phyloP scores from a whole-genome alignment of 2,888 invertebrate genomes.

The Ptilodon capucinus region DNA sequence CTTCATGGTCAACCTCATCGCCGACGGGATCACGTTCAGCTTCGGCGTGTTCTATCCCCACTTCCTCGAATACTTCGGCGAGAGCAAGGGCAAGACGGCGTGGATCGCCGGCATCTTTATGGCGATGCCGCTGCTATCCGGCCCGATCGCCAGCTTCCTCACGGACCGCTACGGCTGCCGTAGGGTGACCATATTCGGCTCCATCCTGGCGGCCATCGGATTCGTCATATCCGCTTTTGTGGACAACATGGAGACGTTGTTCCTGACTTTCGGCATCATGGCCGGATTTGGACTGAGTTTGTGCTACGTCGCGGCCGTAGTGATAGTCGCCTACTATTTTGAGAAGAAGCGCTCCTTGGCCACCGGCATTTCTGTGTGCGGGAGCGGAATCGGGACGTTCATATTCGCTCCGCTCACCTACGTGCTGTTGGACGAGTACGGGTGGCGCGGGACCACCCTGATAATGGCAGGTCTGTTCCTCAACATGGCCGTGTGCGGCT shows the following conservation, averaged over 20 bases:
- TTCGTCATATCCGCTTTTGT: slow-evolving; percentile 90
- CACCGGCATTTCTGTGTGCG: slow-evolving; percentile 93
- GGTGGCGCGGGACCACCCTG: slow-evolving; percentile 92
- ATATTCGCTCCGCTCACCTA: slow-evolving; percentile 92
- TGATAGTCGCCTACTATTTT: slow-evolving; percentile 95
- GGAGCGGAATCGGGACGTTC: slow-evolving; percentile 94
- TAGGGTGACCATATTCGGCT: slow-evolving; percentile 89
- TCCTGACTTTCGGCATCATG: slow-evolving; percentile 91
- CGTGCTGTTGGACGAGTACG: slow-evolving; percentile 88
- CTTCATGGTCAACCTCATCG: slow-evolving; percentile 94
- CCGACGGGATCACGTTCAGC: slow-evolving; percentile 95
- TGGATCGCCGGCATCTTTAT: slow-evolving; percentile 96
- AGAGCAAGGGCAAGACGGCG: slow-evolving; percentile 93
- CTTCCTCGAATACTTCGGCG: slow-evolving; percentile 92
- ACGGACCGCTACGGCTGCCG: slow-evolving; percentile 93
- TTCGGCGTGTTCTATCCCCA: slow-evolving; percentile 95
- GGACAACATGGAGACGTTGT: slow-evolving; percentile 89
- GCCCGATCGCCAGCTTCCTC: slow-evolving; percentile 92
- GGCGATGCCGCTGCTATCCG: slow-evolving; percentile 94
- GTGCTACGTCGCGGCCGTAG: slow-evolving; percentile 95
- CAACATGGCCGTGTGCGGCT: slow-evolving; percentile 91
- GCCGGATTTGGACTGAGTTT: slow-evolving; percentile 93
- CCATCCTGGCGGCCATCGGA: slow-evolving; percentile 88
- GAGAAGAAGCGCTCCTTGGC: slow-evolving; percentile 92
- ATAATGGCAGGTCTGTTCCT: slow-evolving; percentile 91